Percentiles rank a stretch among this genome's conserved stretches.
Conservation (phyloP, 2,888 invertebrate species). For the Andrena flavipes region DNA sequence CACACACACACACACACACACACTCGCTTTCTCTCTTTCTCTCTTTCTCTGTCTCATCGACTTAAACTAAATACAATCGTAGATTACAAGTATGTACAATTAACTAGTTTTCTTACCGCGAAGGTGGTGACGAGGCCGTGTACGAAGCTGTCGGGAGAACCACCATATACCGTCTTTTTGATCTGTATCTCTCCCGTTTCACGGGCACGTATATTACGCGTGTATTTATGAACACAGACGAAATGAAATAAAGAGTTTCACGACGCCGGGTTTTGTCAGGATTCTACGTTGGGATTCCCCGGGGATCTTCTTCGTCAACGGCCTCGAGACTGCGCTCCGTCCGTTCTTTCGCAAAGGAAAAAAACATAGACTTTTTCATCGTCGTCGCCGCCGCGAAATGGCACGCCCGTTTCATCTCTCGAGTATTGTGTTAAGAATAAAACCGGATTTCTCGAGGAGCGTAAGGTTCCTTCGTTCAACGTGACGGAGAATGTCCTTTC, state of each 20-base stretch:
- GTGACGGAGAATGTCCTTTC: slow-evolving; percentile 47
- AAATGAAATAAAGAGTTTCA: slow-evolving; percentile 10
- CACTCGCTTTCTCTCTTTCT: not conserved
- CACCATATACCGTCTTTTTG: not conserved
- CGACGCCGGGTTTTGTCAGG: not conserved
- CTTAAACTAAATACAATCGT: slow-evolving; percentile 62
- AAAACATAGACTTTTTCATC: slow-evolving; percentile 43
- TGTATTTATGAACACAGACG: slow-evolving; percentile 19
- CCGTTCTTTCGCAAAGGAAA: slow-evolving; percentile 37
- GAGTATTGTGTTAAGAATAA: slow-evolving; percentile 60
- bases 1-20: too few relatives aligned
- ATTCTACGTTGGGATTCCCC: slow-evolving; percentile 6
- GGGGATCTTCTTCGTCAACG: slow-evolving; percentile 51
- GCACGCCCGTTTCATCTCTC: slow-evolving; percentile 73
- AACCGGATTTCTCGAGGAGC: slow-evolving; percentile 59
- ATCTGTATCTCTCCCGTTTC: not conserved
- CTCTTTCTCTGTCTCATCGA: slow-evolving; percentile 29
- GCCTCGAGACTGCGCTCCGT: slow-evolving; percentile 45
- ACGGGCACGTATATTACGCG: not conserved
- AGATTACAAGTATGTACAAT: slow-evolving; percentile 62
- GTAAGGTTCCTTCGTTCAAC: slow-evolving; percentile 49
- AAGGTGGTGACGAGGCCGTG: slow-evolving; percentile 51
- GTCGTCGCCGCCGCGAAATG: slow-evolving; percentile 69
- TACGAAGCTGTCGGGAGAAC: slow-evolving; percentile 52
- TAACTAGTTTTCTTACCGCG: slow-evolving; percentile 57